Conservation (phyloP, 2,888 invertebrate species). For the Melanchra persicariae region DNA sequence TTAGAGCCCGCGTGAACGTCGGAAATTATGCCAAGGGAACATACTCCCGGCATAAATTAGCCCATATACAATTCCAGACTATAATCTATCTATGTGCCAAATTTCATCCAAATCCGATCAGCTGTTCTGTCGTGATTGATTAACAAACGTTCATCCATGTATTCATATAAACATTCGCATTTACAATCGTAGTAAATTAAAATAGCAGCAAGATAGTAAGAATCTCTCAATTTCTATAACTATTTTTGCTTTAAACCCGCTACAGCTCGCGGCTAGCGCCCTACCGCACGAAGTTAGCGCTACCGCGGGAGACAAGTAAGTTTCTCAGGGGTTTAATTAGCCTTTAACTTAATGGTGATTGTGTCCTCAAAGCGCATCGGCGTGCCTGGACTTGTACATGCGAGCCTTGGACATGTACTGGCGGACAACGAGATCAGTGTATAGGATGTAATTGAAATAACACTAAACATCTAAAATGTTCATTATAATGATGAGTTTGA, state of each 20-base stretch:
- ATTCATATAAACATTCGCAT: too few relatives aligned
- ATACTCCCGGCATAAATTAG: too few relatives aligned
- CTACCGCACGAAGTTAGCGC: slow-evolving; percentile 72
- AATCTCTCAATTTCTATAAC: too few relatives aligned
- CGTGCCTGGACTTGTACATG: slow-evolving; percentile 62
- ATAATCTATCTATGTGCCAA: too few relatives aligned
- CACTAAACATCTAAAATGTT: neutral
- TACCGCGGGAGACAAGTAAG: slow-evolving; percentile 80
- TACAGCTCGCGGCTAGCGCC: slow-evolving; percentile 55
- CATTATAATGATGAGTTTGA: neutral
- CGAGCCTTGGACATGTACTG: slow-evolving; percentile 47
- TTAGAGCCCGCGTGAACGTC: too few relatives aligned
- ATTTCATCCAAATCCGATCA: too few relatives aligned
- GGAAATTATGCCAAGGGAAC: too few relatives aligned
- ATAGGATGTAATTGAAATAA: neutral
- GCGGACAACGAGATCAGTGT: slow-evolving; percentile 6
- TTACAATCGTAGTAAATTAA: too few relatives aligned
- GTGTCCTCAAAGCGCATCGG: slow-evolving; percentile 76
- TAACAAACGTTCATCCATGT: too few relatives aligned
- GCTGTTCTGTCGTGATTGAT: too few relatives aligned
- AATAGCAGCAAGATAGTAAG: too few relatives aligned
- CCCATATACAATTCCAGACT: too few relatives aligned
- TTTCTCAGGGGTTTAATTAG: slow-evolving; percentile 86
- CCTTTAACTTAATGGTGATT: slow-evolving; percentile 86
- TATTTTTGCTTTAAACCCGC: slow-evolving; percentile 38